Conservation (phyloP, 2,888 invertebrate genomes). For the Clostera curtula region DNA sequence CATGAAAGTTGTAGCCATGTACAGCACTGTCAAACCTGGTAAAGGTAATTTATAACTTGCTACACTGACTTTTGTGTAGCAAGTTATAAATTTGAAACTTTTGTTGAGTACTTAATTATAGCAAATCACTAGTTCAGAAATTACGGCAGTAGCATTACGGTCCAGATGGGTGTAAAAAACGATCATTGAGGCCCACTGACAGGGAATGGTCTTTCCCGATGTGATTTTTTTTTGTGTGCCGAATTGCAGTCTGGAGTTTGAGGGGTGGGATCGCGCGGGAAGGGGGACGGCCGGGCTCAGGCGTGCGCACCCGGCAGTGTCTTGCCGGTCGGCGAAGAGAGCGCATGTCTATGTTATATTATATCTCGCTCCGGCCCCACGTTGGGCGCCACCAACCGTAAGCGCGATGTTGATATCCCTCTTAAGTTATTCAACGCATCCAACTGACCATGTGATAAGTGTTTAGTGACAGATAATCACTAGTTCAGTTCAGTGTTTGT, state of each 20-base stretch:
- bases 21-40: too few relatives aligned
- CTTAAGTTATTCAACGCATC: conserved; percentile 17
- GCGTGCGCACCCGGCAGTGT: conserved; percentile 68
- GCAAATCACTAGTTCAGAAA: too few relatives aligned
- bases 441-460: conserved; percentile 13
- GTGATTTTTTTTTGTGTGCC: conserved; percentile 60
- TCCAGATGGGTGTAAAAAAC: conserved; percentile 37
- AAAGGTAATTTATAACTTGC: too few relatives aligned
- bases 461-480: conserved; percentile 22
- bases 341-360: conserved; percentile 29
- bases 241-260: conserved; percentile 46
- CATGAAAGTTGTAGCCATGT: too few relatives aligned
- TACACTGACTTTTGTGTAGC: too few relatives aligned
- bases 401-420: conserved; percentile 28
- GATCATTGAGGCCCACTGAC: conserved; percentile 58
- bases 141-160: conserved; percentile 49
- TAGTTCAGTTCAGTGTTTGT: conserved; percentile 24
- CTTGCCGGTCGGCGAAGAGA: conserved; percentile 37
- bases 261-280: conserved; percentile 23
- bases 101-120: too few relatives aligned
- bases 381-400: conserved; percentile 49
- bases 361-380: conserved; percentile 29
- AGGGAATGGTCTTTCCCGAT: conserved; percentile 60
- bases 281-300: conserved; percentile 57
- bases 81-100: too few relatives aligned